A percentile compares a stretch with the other conserved stretches of the same genome.
Conservation (phyloP, 2,797 vertebrate species). For the Anas bernieri region DNA sequence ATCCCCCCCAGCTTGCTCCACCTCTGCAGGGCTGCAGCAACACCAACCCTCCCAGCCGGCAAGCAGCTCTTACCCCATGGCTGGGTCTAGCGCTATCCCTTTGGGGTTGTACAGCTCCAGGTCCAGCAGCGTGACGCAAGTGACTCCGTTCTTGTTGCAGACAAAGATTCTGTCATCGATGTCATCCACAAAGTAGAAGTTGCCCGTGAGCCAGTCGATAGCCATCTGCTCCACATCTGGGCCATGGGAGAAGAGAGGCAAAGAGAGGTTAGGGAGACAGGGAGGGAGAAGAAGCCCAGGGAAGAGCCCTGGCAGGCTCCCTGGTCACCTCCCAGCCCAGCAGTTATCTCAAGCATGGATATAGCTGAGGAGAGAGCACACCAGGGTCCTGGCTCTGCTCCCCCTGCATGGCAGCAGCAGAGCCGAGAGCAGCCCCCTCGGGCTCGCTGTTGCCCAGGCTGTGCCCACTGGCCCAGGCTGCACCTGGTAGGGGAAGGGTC, state of each 20-base stretch:
- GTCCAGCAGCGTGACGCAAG: slow-evolving; percentile 94
- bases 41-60: fast-evolving
- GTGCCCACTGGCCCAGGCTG: background rate
- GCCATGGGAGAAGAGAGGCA: background rate
- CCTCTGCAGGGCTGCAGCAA: background rate
- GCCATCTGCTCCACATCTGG: slow-evolving; percentile 99
- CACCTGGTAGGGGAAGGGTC: background rate
- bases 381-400: background rate
- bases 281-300: background rate
- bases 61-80: slow-evolving; percentile 88
- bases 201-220: slow-evolving; percentile 97
- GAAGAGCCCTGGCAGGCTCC: background rate
- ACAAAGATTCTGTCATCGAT: slow-evolving; percentile 96
- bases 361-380: fast-evolving
- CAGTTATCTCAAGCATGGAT: fast-evolving
- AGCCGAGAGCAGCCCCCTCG: background rate
- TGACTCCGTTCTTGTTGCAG: slow-evolving; percentile 92
- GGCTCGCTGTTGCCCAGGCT: background rate
- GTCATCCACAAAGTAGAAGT: slow-evolving; percentile 98
- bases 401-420: fast-evolving
- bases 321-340: background rate
- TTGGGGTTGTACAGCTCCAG: slow-evolving; percentile 96
- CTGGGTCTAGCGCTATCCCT: slow-evolving; percentile 93
- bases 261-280: background rate
- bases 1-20: background rate